Evolutionary conservation across 2,797 vertebrate species (phyloP), one percentile per base, ranked within the genome.

Genomic region (Cichlasoma orientale): DNA sequence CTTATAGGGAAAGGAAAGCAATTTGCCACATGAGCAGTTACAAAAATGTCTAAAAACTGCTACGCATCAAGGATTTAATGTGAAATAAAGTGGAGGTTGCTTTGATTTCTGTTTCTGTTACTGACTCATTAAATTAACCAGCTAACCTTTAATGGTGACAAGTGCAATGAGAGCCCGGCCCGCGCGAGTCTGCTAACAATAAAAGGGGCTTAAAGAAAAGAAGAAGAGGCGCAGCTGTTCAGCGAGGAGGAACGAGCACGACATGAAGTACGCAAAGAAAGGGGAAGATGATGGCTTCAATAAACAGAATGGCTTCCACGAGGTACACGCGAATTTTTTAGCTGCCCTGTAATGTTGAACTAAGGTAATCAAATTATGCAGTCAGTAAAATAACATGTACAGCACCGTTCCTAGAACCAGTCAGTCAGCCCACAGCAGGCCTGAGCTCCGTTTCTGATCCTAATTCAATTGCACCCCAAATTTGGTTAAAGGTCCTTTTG

Each of bases 381-480:
- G 78, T 80, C 56, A 50, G 81, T 29, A 13, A 80, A 83, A 87
- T 83, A 85, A 83, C 82, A 88, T 47, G 54, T 70, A 75, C 68
- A 23, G 50, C 57, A 72, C 54, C 53, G 78, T 82, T 82, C 75
- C 74, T 74, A 41, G 70, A 82, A 82, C 78, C 73, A 82, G 82
- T 58, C 83, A 25, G 77, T 38, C 56, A 0, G 72, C 72, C 68
- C 44, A 77, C 56, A 84, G 89, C 61, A 77, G 72, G 78, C 82
- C 31, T 56, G n/a, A 84, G 58, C 68, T 81, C 70, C 47, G 52
- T 78, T 72, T 74, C 74, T 74, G 71, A 86, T 82, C 36, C 68
- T 92, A 89, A 94, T 91, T 89, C 85, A 92, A 90, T 90, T 88
- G 86, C 78, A 36, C 82, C 63, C 71, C 29, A 1, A 75, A 85